Percentiles rank a stretch among this genome's conserved stretches.
phyloP scores from a whole-genome alignment of 2,888 invertebrate species.

The Orthosia incerta region DNA sequence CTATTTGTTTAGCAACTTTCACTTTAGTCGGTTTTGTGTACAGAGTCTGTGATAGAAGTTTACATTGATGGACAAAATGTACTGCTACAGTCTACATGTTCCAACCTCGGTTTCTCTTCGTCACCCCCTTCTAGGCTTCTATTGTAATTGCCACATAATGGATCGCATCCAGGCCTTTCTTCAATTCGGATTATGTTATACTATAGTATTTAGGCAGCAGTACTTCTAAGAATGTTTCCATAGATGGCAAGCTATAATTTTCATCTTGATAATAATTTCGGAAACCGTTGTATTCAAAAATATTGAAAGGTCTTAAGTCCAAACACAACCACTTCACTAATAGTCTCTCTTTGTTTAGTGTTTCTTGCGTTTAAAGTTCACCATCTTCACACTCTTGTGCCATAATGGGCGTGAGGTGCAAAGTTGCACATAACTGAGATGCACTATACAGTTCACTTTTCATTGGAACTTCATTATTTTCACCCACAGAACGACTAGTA shows the following conservation, averaged over 20 bases:
- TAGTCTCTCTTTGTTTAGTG: not conserved
- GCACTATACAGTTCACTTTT: not conserved
- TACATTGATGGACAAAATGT: conserved; percentile 1
- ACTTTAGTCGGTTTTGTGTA: not conserved
- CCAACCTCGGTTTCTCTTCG: not conserved
- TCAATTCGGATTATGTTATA: not conserved
- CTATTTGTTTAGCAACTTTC: not conserved
- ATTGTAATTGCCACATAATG: not conserved
- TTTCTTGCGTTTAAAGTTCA: not conserved
- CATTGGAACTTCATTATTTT: not conserved
- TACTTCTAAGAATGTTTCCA: not conserved
- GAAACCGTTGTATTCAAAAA: no score
- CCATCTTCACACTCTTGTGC: not conserved
- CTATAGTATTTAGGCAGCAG: not conserved
- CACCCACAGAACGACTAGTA: not conserved
- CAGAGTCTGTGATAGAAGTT: not conserved
- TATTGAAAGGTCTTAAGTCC: not conserved
- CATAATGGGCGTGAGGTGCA: not conserved
- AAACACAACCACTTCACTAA: conserved; percentile 1
- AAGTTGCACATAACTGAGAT: no score
- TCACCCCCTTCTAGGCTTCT: not conserved
- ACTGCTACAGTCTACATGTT: conserved; percentile 2
- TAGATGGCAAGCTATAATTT: not conserved
- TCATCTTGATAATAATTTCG: not conserved
- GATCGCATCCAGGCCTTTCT: not conserved